Percentiles rank a stretch among this genome's conserved stretches.
phyloP scores from a whole-genome alignment of 2,797 vertebrate genomes.

The Gallinago nigripennis region DNA sequence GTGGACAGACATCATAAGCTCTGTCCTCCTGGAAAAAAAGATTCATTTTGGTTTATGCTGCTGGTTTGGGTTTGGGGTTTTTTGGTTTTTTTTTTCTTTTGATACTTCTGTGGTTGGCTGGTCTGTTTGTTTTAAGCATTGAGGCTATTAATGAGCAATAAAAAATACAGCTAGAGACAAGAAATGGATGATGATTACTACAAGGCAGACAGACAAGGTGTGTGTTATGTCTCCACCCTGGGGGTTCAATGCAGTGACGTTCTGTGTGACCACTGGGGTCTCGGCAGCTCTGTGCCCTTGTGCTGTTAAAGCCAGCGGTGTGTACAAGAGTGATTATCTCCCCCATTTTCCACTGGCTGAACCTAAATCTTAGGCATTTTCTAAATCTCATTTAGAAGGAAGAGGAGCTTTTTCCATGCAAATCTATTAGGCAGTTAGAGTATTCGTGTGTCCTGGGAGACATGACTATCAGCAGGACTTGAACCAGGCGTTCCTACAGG shows the following conservation, averaged over 20 bases:
- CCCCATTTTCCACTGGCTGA: not conserved
- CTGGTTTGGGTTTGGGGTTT: not conserved
- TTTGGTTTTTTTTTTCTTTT: not conserved
- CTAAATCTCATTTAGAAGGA: not conserved
- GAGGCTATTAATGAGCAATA: not conserved
- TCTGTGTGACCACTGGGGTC: not conserved
- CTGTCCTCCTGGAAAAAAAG: not conserved
- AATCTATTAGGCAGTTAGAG: not conserved
- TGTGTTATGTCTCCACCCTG: not conserved
- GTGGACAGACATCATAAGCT: not conserved
- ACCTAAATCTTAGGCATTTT: not conserved
- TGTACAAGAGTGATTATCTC: not conserved
- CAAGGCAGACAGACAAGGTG: not conserved
- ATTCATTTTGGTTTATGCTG: not conserved
- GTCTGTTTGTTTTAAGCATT: not conserved
- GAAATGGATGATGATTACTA: not conserved
- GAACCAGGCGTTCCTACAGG: not conserved
- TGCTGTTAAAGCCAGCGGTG: not conserved
- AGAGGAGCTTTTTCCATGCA: not conserved
- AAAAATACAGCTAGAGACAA: not conserved
- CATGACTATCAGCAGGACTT: not conserved
- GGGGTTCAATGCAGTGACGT: not conserved
- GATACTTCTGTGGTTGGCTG: not conserved
- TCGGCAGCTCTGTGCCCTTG: not conserved
- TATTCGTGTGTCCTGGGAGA: not conserved